A percentile compares a stretch with the other conserved stretches of the same genome.
Evolutionary conservation across 2,113 vertebrate species (phyloP).

Genomic region (Okapia johnstoni): DNA sequence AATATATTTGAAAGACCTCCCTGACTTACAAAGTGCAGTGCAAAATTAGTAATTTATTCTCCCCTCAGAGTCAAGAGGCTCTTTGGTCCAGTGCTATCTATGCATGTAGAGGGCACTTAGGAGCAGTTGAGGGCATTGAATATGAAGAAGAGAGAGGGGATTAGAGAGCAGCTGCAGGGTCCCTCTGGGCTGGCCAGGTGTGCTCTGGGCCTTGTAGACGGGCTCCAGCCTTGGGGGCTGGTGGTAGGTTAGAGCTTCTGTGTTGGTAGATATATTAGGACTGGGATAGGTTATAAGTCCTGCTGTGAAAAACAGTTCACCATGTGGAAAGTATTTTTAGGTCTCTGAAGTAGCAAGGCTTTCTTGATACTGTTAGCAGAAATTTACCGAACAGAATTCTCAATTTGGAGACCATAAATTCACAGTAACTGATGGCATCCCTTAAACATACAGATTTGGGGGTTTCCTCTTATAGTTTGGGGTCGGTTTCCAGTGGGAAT

Average conservation of each 20-base stretch:
- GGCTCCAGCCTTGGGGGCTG: not conserved
- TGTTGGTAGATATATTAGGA: not conserved
- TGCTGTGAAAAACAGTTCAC: not conserved
- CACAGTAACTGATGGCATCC: not conserved
- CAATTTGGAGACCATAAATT: not conserved
- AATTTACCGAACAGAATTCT: not conserved
- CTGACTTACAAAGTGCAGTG: not conserved
- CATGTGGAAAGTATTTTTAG: conserved; percentile 19
- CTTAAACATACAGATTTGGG: not conserved
- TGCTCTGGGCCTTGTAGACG: not conserved
- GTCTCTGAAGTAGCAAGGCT: not conserved
- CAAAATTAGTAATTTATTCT: conserved; percentile 23
- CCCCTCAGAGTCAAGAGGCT: conserved; percentile 33
- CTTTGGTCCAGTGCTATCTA: not conserved
- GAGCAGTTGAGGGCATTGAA: not conserved
- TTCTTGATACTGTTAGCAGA: not conserved
- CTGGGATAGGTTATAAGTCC: not conserved
- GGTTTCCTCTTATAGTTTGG: not conserved
- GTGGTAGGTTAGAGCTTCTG: not conserved
- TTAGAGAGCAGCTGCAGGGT: not conserved
- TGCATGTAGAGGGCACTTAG: not conserved
- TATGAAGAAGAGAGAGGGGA: not conserved
- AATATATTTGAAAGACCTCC: not conserved
- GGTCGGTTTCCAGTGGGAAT: not conserved
- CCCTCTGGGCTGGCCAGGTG: not conserved